phyloP scores from a whole-genome alignment of 2,888 invertebrate genomes.

The Salpingus planirostris region DNA sequence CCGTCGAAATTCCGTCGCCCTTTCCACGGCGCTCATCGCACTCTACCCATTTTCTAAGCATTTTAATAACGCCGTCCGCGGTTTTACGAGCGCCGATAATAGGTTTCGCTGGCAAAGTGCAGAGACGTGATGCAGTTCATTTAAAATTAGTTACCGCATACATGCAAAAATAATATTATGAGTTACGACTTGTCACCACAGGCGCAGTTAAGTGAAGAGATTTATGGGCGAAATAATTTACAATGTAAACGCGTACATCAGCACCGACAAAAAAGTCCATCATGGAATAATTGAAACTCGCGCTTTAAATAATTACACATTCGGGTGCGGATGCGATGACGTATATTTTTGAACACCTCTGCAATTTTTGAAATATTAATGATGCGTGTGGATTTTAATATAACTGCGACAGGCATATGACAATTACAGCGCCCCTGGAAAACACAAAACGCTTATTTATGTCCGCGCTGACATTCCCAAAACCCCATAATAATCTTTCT shows the following conservation, averaged over 20 bases:
- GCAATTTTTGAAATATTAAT: conserved; percentile 10
- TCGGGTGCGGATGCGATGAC: conserved; percentile 5
- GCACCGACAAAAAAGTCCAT: conserved; percentile 7
- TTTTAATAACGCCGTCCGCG: too few species aligned
- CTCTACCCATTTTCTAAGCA: too few species aligned
- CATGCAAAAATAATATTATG: conserved; percentile 7
- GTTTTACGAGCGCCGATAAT: too few species aligned
- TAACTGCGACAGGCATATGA: conserved; percentile 9
- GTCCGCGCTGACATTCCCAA: too few species aligned
- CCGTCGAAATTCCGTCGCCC: too few species aligned
- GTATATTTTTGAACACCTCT: conserved; percentile 8
- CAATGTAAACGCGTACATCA: conserved; percentile 11
- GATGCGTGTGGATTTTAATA: too few species aligned
- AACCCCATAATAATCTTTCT: too few species aligned
- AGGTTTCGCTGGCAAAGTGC: too few species aligned
- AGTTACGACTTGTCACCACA: conserved; percentile 11
- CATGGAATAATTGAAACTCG: conserved; percentile 12
- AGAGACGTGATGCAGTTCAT: conserved; percentile 4
- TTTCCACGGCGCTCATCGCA: too few species aligned
- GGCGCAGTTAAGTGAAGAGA: conserved; percentile 6
- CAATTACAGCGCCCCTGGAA: too few species aligned
- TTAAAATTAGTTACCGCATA: conserved; percentile 6
- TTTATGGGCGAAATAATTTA: conserved; percentile 12
- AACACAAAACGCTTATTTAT: too few species aligned
- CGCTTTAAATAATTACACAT: conserved; percentile 12